A percentile compares a stretch with the other conserved stretches of the same genome.
Conservation (phyloP, 2,113 vertebrate genomes). For the Dryoscopus gambensis region DNA sequence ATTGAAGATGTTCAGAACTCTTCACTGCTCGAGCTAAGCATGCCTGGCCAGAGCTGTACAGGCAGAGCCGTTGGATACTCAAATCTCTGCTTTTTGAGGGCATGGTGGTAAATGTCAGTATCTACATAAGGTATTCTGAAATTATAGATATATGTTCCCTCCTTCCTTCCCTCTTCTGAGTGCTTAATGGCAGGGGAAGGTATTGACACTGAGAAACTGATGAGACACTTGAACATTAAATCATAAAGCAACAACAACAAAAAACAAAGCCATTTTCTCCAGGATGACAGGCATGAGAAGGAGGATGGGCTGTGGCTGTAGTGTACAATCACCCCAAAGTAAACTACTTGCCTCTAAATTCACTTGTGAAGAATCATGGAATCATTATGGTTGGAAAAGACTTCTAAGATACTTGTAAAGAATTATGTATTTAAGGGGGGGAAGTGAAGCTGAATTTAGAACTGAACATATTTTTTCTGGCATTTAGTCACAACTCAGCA, state of each 20-base stretch:
- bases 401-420: not conserved
- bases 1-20: constrained; percentile 28
- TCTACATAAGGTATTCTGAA: not conserved
- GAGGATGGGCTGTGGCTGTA: not conserved
- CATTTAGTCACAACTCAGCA: not conserved
- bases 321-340: not conserved
- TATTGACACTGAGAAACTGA: not conserved
- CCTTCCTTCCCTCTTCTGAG: not conserved
- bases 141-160: not conserved
- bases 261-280: not conserved
- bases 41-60: not conserved
- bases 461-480: not conserved
- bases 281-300: not conserved
- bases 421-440: not conserved
- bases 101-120: not conserved
- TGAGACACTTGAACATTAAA: not conserved
- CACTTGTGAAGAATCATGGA: not conserved
- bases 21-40: not conserved
- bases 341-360: not conserved
- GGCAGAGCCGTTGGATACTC: not conserved
- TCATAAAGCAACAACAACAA: not conserved
- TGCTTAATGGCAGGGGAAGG: not conserved
- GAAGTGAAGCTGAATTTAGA: not conserved
- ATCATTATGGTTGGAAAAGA: not conserved
- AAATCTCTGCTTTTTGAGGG: not conserved